These are phyloP conservation scores for Acrocera orbiculus DNA, from an alignment of 2,888 invertebrate species.

Conservation along the genomic window DNA sequence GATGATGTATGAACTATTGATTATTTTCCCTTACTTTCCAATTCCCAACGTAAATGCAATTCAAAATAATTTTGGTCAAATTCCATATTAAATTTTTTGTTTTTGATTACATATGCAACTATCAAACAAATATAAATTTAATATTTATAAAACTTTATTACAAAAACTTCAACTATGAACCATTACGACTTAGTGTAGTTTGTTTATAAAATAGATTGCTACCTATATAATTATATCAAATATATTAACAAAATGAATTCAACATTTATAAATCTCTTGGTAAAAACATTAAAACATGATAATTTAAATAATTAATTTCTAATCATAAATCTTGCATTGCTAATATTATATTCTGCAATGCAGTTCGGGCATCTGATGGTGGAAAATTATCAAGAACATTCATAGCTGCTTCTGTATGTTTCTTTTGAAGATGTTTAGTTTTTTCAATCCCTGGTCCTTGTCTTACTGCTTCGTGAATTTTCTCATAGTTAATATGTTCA, in stretches of 20 bases:
- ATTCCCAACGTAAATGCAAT: no score
- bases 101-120: no score
- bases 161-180: no score
- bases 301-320: background rate
- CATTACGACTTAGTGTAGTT: no score
- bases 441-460: constrained; percentile 54
- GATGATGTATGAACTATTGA: no score
- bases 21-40: no score
- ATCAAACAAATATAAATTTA: no score
- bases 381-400: constrained; percentile 58
- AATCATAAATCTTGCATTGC: constrained; percentile 52
- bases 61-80: no score
- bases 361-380: constrained; percentile 65
- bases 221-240: no score
- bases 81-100: no score
- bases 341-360: constrained; percentile 68
- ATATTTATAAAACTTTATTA: no score
- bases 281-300: background rate
- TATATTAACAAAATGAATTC: background rate
- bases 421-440: constrained; percentile 54
- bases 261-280: background rate
- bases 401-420: constrained; percentile 59
- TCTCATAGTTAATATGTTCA: constrained; percentile 28
- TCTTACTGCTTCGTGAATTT: constrained; percentile 40
- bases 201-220: no score